Evolutionary conservation across 2,888 invertebrate genomes (phyloP), one percentile per base, ranked within the genome.

Genomic region (Lasiommata megera): DNA sequence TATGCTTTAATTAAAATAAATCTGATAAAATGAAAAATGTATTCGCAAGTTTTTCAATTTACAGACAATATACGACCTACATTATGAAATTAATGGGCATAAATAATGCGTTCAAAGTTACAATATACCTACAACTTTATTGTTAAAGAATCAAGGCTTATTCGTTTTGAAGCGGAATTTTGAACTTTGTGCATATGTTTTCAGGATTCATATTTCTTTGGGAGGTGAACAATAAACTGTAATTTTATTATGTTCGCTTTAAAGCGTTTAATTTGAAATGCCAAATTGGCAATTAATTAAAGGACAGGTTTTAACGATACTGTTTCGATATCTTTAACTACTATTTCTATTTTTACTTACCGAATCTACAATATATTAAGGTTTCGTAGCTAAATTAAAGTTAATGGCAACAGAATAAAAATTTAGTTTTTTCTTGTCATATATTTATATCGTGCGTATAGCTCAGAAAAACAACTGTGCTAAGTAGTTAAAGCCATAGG

Each of bases 171-270:
- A 0, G 8, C 3, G n/a, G 8, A n/a, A 50, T 12, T 41, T 12
- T 31, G 12, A 8, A 12, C 29, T 31, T n/a, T 41, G 29, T 31
- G 7, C 0, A 0, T 7, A 11, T n/a, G 0, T 0, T 0, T 6
- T 2, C n/a, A 16, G 8, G 17, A 18, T 31, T 41, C 8, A 46
- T 23, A 11, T 52, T 47, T 12, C 3, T 11, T 16, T 18, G 17
- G 8, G 6, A 6, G 3, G 8, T 46, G 3, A n/a, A 14, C 9
- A 34, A 52, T 18, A 34, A 43, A 41, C 28, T 37, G 46, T 53
- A 56, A 60, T 60, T 56, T 56, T 38, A 60, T 56, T 56, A 52
- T 52, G 29, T 44, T 47, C 53, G 53, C 53, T 56, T 48, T 37
- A 53, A 31, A 56, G 40, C 48, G 36, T 56, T 60, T 60, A 48